A percentile compares a stretch with the other conserved stretches of the same genome.
These are phyloP conservation scores for Azorinus chamasolen DNA, from an alignment of 2,888 invertebrate genomes.

Conservation along the genomic window DNA sequence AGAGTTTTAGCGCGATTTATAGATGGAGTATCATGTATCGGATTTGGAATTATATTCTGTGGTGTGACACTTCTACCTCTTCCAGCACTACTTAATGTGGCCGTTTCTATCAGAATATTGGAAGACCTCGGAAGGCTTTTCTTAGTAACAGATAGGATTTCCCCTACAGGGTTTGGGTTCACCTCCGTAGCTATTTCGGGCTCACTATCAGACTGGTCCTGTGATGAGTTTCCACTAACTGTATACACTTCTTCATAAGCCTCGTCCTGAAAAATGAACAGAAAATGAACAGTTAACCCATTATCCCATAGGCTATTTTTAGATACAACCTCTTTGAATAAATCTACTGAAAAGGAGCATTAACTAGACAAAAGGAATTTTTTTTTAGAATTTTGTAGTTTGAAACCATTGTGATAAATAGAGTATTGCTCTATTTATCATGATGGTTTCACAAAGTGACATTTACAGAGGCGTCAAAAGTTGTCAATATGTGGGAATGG, in stretches of 20 bases:
- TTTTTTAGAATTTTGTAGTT: too few species aligned
- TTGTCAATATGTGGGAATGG: too few species aligned
- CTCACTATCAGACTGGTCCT: conserved; percentile 69
- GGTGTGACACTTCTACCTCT: conserved; percentile 6
- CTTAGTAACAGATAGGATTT: neutral
- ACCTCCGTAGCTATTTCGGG: conserved; percentile 39
- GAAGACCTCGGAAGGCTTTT: neutral
- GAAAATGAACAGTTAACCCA: neutral
- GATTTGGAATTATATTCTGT: neutral
- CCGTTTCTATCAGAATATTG: neutral
- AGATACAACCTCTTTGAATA: too few species aligned
- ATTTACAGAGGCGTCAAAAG: too few species aligned
- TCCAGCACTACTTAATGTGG: conserved; percentile 7
- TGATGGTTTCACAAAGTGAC: too few species aligned
- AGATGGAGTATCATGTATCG: neutral
- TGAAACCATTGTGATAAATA: too few species aligned
- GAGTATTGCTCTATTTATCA: too few species aligned
- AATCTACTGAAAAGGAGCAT: too few species aligned
- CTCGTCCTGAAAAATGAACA: conserved; percentile 66
- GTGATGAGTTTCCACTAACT: conserved; percentile 74
- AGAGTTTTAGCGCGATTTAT: conserved; percentile 48
- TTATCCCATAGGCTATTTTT: too few species aligned
- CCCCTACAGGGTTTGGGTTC: conserved; percentile 7
- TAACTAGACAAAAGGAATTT: too few species aligned
- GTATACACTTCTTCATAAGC: conserved; percentile 78